Conservation (phyloP, 92 coral and sea anemone genomes). For the Zoanthus solanderi region DNA sequence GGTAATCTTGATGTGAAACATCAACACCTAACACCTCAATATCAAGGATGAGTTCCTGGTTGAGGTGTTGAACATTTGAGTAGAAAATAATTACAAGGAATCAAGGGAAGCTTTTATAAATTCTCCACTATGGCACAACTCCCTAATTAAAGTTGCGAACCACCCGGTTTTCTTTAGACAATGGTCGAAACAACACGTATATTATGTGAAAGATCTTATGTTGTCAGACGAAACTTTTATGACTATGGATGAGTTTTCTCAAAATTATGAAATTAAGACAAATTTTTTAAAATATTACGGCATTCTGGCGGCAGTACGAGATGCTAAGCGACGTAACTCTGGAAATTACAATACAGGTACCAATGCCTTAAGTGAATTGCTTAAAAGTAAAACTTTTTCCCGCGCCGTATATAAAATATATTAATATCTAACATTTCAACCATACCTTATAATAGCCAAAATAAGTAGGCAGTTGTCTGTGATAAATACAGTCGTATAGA, state of each 20-base stretch:
- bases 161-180: slow-evolving; percentile 17
- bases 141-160: slow-evolving; percentile 5
- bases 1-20: slow-evolving; percentile 5
- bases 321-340: slow-evolving; percentile 23
- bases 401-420: not conserved
- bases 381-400: slow-evolving; percentile 23
- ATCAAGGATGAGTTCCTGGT: slow-evolving; percentile 27
- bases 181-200: slow-evolving; percentile 2
- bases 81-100: slow-evolving; percentile 10
- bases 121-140: slow-evolving; percentile 28
- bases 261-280: not conserved
- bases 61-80: slow-evolving; percentile 22
- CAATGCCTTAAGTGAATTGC: slow-evolving; percentile 8
- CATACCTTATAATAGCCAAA: not conserved
- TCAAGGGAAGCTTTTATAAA: slow-evolving; percentile 7
- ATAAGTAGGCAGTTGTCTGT: not conserved
- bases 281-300: not conserved
- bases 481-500: not conserved
- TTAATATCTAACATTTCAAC: not conserved
- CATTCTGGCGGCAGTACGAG: slow-evolving; percentile 13
- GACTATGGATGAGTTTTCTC: not conserved
- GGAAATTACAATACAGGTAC: not conserved
- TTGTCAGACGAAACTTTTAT: not conserved
- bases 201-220: not conserved
- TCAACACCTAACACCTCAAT: not conserved